Percentiles rank a stretch among this genome's conserved stretches.
Evolutionary conservation across 2,888 invertebrate species (phyloP).

Genomic region (Nemotelus nigrinus): DNA sequence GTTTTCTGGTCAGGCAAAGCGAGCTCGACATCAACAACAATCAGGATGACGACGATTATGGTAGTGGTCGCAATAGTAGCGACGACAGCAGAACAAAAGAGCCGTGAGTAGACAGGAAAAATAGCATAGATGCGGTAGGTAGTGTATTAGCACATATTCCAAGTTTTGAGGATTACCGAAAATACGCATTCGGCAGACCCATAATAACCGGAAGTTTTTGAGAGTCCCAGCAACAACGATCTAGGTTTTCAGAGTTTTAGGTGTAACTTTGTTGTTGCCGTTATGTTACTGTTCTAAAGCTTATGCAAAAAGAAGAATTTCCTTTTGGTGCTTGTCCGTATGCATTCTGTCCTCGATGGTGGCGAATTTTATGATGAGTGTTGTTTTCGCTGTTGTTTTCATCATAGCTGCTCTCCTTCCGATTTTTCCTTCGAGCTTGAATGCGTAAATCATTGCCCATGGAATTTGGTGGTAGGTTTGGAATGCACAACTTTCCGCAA

Average conservation of each 20-base stretch:
- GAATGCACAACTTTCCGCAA: not conserved
- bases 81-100: not conserved
- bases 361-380: not conserved
- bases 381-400: slow-evolving; percentile 2
- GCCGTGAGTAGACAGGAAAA: not conserved
- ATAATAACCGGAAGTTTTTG: slow-evolving; percentile 30
- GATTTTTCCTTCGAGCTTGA: not conserved
- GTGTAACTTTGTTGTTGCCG: not conserved
- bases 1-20: too few species aligned
- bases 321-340: too few species aligned
- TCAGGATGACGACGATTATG: too few species aligned
- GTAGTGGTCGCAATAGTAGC: not conserved
- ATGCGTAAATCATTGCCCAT: slow-evolving; percentile 9
- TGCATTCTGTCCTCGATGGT: too few species aligned
- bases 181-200: slow-evolving; percentile 28
- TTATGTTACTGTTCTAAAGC: not conserved
- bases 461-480: not conserved
- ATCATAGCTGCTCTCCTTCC: not conserved
- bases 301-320: too few species aligned
- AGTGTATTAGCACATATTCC: slow-evolving; percentile 26
- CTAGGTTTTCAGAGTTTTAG: not conserved
- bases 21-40: not conserved
- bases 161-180: slow-evolving; percentile 18
- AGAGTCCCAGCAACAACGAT: not conserved
- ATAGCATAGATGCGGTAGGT: not conserved